Base-by-base conservation (phyloP, 2,797 vertebrate species). In the Atherinosoma microstoma region DNA sequence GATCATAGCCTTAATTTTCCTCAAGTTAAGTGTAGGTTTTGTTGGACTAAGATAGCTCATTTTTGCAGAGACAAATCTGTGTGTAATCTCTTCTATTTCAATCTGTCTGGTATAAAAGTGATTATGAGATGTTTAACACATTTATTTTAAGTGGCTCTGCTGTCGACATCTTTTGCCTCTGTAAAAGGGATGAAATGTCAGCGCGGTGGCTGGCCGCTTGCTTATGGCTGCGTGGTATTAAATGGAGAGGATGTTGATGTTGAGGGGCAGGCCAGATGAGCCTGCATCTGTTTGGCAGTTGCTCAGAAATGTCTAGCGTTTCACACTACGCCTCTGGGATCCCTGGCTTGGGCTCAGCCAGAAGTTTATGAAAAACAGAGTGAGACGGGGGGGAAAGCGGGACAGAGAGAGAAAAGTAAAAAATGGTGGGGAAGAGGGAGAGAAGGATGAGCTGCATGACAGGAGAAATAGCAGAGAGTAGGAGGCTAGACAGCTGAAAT, bases 311-410 rank as follows among this genome's bases (percentile, higher is more conserved):
- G 85, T 93, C 92, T 94, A 88, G 88, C 84, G 73, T 94, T 94
- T 93, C 94, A 92, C 90, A 87, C 90, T 78, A 83, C 60, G 85
- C 90, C 92, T 91, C 83, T 87, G 92, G 91, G 92, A 94, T 79
- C 56, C 42, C 79, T 84, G 84, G 85, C 64, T 70, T 68, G 70
- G 68, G 56, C 84, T 85, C 80, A 74, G 93, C 91, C 91, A 89
- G 85, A 82, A 87, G 84, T 92, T 94, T 93, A 94, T 93, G 92
- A 93, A 94, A 94, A 94, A 93, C 94, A 94, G 83, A 89, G 73
- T 45, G 78, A 70, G 70, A 61, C 76, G 63, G 53, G 61, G 30
- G 54, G 18, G 54, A 20, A 32, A 36, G 32, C 4, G 20, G 61
- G 60, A 58, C 22, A 29, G 27, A 30, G 40, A 56, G 53, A 56